phyloP scores from a whole-genome alignment of 92 coral and sea anemone genomes.

The Porites rus region DNA sequence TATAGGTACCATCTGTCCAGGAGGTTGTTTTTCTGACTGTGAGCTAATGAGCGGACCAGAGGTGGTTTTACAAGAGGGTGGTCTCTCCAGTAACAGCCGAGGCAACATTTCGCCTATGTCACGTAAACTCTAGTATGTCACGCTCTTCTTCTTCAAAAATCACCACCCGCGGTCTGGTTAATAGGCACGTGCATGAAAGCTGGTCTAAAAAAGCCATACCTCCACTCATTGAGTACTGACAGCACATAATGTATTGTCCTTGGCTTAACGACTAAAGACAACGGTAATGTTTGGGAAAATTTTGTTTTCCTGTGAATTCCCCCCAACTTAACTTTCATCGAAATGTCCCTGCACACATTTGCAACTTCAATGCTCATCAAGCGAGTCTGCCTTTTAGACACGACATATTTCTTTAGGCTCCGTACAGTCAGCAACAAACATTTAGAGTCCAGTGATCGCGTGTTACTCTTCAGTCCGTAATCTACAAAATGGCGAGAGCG shows the following conservation, averaged over 20 bases:
- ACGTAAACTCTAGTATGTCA: not conserved
- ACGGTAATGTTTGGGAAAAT: slow-evolving; percentile 66
- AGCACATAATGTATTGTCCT: slow-evolving; percentile 73
- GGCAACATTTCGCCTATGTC: not conserved
- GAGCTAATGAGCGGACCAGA: not conserved
- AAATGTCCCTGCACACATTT: slow-evolving; percentile 58
- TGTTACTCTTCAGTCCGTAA: slow-evolving; percentile 46
- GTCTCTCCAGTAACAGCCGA: not conserved
- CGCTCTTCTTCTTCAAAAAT: not conserved
- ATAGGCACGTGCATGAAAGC: slow-evolving; percentile 32
- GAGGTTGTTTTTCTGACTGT: too few relatives aligned
- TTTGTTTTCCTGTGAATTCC: slow-evolving; percentile 70
- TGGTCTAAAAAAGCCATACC: slow-evolving; percentile 81
- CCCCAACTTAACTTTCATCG: slow-evolving; percentile 63
- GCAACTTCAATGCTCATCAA: slow-evolving; percentile 75
- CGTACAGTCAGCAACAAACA: slow-evolving; percentile 65
- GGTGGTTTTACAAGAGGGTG: too few relatives aligned
- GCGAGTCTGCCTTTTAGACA: slow-evolving; percentile 67
- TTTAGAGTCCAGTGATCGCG: slow-evolving; percentile 50
- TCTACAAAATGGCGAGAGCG: slow-evolving; percentile 57
- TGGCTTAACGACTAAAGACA: slow-evolving; percentile 69
- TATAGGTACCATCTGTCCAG: too few relatives aligned
- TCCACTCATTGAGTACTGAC: slow-evolving; percentile 84
- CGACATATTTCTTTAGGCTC: slow-evolving; percentile 35
- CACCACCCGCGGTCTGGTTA: not conserved